Conservation (phyloP, 2,113 vertebrate species). For the Carollia perspicillata region DNA sequence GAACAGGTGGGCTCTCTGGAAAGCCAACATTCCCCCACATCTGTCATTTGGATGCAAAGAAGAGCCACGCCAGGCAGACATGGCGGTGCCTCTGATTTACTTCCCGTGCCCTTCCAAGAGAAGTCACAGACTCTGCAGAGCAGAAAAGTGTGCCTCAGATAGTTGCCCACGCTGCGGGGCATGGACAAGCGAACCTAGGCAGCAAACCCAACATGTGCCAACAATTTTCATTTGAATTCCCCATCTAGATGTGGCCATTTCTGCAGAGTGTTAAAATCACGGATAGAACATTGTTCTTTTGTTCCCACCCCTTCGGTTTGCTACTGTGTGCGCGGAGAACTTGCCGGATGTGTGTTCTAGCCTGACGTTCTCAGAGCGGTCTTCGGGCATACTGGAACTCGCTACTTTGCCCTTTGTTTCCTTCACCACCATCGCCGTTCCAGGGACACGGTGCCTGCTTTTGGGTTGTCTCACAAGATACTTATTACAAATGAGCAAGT, state of each 20-base stretch:
- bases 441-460: slow-evolving; percentile 19
- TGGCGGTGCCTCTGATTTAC: not conserved
- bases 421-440: rapidly evolving
- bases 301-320: not conserved
- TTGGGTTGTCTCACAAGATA: slow-evolving; percentile 10
- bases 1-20: slow-evolving; percentile 37
- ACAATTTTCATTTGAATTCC: not conserved
- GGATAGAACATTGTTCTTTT: not conserved
- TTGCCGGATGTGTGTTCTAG: slow-evolving; percentile 61
- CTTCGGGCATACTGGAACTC: not conserved
- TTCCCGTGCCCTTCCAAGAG: not conserved
- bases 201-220: not conserved
- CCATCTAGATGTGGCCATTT: not conserved
- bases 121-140: not conserved
- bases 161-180: not conserved
- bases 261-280: not conserved
- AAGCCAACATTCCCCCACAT: slow-evolving; percentile 15
- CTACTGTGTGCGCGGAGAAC: slow-evolving; percentile 30
- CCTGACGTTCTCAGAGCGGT: slow-evolving; percentile 49
- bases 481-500: not conserved
- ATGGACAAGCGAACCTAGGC: not conserved
- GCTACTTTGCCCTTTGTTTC: not conserved
- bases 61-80: not conserved
- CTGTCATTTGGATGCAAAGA: slow-evolving; percentile 57
- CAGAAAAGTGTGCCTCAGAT: not conserved